phyloP scores from a whole-genome alignment of 2,797 vertebrate species.

The Pseudopleuronectes americanus region DNA sequence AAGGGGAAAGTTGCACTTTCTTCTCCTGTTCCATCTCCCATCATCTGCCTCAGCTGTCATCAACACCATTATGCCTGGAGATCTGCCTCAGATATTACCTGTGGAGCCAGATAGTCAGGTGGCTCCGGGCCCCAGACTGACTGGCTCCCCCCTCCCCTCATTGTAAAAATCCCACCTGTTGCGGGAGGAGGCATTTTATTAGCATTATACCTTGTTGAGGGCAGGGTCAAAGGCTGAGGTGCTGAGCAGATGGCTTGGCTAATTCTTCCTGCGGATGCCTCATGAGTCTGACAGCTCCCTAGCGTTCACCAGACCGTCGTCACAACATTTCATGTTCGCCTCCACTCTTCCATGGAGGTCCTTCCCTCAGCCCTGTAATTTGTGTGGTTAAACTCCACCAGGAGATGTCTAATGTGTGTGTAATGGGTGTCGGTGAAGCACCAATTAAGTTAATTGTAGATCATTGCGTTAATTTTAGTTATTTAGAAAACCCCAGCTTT shows the following conservation, averaged over 20 bases:
- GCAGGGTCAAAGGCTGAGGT: conserved; percentile 5
- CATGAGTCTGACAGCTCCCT: conserved; percentile 49
- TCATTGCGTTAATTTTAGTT: conserved; percentile 84
- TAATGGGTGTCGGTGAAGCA: conserved; percentile 76
- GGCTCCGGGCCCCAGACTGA: conserved; percentile 61
- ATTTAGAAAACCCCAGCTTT: conserved; percentile 82
- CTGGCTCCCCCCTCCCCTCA: conserved; percentile 45
- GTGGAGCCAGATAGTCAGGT: conserved; percentile 60
- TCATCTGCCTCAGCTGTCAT: conserved; percentile 76
- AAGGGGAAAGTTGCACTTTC: conserved; percentile 65
- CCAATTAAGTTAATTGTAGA: conserved; percentile 83
- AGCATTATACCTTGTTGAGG: conserved; percentile 11
- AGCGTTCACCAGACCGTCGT: conserved; percentile 55
- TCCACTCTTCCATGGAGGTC: conserved; percentile 76
- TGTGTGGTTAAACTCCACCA: conserved; percentile 67
- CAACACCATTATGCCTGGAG: conserved; percentile 71
- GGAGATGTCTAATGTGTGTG: conserved; percentile 81
- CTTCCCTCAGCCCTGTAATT: conserved; percentile 77
- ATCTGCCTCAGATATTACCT: conserved; percentile 60
- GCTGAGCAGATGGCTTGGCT: conserved; percentile 59
- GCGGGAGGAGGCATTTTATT: conserved; percentile 20
- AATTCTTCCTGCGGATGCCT: conserved; percentile 54
- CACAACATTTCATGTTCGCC: conserved; percentile 63
- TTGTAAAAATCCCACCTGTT: conserved; percentile 38
- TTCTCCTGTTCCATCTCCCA: conserved; percentile 43